These are phyloP conservation scores for Colaptes auratus DNA, from an alignment of 2,113 vertebrate species.

Conservation along the genomic window DNA sequence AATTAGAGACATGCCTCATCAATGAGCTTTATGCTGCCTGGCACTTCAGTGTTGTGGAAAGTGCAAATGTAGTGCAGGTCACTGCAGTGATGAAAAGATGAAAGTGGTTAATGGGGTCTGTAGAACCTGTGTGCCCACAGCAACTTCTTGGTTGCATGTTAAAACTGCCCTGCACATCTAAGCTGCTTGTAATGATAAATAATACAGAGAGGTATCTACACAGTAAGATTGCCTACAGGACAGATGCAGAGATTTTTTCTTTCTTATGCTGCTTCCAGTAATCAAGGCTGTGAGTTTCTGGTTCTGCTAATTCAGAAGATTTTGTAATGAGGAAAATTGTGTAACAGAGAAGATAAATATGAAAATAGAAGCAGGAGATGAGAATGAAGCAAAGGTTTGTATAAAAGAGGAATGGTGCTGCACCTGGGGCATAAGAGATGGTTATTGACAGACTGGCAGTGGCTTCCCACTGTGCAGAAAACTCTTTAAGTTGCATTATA, in stretches of 20 bases:
- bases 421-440: fast-evolving
- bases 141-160: neutral
- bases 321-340: neutral
- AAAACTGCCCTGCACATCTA: neutral
- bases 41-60: neutral
- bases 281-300: neutral
- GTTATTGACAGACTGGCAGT: neutral
- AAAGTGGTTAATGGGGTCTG: neutral
- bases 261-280: neutral
- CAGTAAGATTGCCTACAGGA: neutral
- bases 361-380: neutral
- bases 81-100: neutral
- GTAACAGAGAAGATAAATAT: neutral
- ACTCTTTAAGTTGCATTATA: neutral
- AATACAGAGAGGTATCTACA: neutral
- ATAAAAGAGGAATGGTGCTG: neutral
- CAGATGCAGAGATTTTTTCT: neutral
- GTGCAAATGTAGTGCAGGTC: neutral
- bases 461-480: neutral
- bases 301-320: neutral
- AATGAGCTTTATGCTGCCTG: neutral
- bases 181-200: neutral
- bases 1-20: neutral
- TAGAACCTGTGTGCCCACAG: neutral
- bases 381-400: neutral